Base-by-base conservation (phyloP, 2,888 invertebrate species). In the Drosophila subsilvestris region DNA sequence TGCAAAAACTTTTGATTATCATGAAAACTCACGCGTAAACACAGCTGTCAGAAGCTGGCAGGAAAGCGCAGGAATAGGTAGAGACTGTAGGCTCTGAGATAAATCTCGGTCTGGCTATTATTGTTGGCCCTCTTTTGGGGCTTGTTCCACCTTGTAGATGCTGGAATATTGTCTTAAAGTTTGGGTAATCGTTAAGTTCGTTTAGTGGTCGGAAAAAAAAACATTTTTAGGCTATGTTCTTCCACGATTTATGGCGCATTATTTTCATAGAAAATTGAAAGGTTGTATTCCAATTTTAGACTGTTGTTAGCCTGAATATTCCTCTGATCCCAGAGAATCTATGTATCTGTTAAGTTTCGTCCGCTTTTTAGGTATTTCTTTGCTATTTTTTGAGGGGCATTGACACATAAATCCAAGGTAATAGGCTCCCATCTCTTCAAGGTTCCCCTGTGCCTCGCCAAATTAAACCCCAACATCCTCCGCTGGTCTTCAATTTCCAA, bases 61-160 rank as follows among this genome's bases (percentile, higher is more conserved):
- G 20, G 20, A n/a, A 5, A 18, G 18, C 25, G 12, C 22, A 10
- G 18, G 14, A 20, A 32, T 42, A 17, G 43, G 17, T 7, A 37
- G 17, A 7, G 53, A 10, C 37, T 50, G 63, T 32, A 51, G 60
- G 56, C 61, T 76, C 67, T 59, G 76, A 72, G 71, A 70, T 74
- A 65, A 45, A 74, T 76, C 72, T 66, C 53, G 49, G 65, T 65
- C 48, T 53, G 72, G 66, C 68, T 69, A 70, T 78, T 78, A 78
- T 66, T 66, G 69, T 59, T 55, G 44, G 66, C 47, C 47, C 22
- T 14, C 0, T 37, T 2, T 6, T 14, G 7, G 0, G n/a, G 59
- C 32, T 55, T 63, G 70, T 63, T 77, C 56, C 42, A 56, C 44
- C 74, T 61, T 66, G 57, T 25, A 45, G 49, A 14, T 2, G 37